Evolutionary conservation across 2,113 vertebrate species (phyloP).

Genomic region (Carlito syrichta): DNA sequence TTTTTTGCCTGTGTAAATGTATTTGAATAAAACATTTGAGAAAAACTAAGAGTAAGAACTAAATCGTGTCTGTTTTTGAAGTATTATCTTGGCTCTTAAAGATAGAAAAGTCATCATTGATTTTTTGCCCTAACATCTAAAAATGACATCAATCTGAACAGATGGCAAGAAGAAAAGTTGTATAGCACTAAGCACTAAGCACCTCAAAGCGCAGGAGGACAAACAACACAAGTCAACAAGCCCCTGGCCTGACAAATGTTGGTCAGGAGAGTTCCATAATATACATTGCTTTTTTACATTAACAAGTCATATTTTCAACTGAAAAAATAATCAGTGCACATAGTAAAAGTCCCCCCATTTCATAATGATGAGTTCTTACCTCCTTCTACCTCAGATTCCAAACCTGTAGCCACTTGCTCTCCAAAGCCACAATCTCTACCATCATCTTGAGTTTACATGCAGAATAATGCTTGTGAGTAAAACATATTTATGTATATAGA

Average conservation of each 20-base stretch:
- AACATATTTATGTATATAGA: not conserved
- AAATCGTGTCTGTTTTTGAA: conserved; percentile 16
- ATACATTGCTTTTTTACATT: not conserved
- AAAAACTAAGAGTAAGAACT: not conserved
- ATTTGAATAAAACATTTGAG: not conserved
- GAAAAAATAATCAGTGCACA: not conserved
- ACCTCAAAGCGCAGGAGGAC: not conserved
- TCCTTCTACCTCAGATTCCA: not conserved
- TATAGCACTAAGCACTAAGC: not conserved
- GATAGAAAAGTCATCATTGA: not conserved
- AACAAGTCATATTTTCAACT: not conserved
- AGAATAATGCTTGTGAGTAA: not conserved
- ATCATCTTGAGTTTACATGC: not conserved
- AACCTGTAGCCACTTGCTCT: not conserved
- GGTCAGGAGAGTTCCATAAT: not conserved
- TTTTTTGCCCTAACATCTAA: not conserved
- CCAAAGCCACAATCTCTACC: not conserved
- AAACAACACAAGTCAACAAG: not conserved
- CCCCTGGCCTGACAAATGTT: not conserved
- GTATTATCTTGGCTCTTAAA: not conserved
- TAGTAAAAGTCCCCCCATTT: not conserved
- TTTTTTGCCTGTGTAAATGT: not conserved
- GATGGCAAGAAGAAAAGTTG: not conserved
- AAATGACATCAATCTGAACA: not conserved
- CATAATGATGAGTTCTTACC: not conserved